These are phyloP conservation scores for Macrostomum lignano DNA, from an alignment of 1,140 invertebrate genomes.

Conservation along the genomic window DNA sequence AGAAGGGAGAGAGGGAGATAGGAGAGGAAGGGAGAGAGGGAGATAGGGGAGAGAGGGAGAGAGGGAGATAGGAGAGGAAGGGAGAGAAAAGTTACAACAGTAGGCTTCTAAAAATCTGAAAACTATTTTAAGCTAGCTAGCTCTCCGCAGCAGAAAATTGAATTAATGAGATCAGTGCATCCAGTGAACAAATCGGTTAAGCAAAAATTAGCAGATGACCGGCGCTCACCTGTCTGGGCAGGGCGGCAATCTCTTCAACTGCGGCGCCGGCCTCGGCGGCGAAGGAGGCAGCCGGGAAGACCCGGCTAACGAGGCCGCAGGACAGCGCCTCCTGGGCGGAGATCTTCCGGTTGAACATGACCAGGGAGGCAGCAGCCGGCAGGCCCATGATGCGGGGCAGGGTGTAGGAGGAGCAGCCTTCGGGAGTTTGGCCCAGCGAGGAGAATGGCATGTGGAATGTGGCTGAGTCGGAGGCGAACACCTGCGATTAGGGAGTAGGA, in stretches of 20 bases:
- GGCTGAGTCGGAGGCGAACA: constrained; percentile 31
- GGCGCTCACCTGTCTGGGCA: constrained; percentile 16
- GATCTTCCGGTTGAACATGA: constrained; percentile 49
- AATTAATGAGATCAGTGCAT: no score
- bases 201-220: no score
- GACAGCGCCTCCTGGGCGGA: constrained; percentile 41
- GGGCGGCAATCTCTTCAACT: constrained; percentile 12
- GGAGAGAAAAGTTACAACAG: no score
- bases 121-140: no score
- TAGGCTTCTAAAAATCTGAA: no score
- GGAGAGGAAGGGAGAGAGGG: no score
- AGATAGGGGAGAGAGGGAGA: no score
- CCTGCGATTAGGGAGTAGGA: no score
- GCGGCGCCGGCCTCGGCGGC: constrained; percentile 29
- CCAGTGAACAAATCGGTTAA: no score
- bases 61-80: no score
- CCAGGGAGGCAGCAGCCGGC: constrained; percentile 46
- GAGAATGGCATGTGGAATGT: constrained; percentile 59
- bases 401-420: constrained; percentile 50
- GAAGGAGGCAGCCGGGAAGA: constrained; percentile 35
- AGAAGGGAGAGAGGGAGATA: no score
- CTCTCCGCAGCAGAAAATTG: no score
- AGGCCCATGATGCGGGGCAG: constrained; percentile 52
- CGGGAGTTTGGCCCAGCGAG: constrained; percentile 43
- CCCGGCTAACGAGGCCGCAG: constrained; percentile 40